Evolutionary conservation across 2,113 vertebrate species (phyloP), one percentile per base, ranked within the genome.

Genomic region (Glaucidium brasilianum): DNA sequence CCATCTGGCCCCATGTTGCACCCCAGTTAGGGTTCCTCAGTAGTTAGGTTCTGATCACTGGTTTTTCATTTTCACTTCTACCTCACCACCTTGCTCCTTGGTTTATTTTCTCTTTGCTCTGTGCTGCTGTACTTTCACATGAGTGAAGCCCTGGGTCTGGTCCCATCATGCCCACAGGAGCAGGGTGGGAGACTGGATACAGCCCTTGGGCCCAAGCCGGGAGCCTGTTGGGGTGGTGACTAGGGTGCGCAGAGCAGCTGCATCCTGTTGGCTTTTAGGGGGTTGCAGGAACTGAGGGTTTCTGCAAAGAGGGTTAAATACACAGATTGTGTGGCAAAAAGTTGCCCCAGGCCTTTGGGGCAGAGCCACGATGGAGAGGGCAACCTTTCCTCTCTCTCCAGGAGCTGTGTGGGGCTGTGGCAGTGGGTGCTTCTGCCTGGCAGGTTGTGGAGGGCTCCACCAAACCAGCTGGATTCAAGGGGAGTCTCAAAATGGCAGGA

Each of bases 191-290:
- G 47, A 16, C 26, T 20, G 62, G 14, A 5, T 15, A 2, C 0
- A 5, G 29, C 35, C 63, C 23, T 15, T 7, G 45, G 23, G 22
- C 11, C 27, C 2, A 2, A 8, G 8, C 11, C 3, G 8, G 6
- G 8, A 20, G 5, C 10, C 15, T 10, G 13, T 27, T 2, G 10
- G 26, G 30, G 27, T 10, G 32, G 11, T 7, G 58, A 11, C 35
- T 4, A 5, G 62, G 39, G 13, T 18, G 3, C 27, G 5, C 3
- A 20, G 67, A 32, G 20, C 3, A 2, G 37, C 20, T 1, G 0
- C 0, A 3, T 34, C 10, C n/a, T 53, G 2, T 12, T 0, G 0
- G 66, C 9, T 68, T 49, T n/a, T 18, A 2, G 4, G 13, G 29
- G 5, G 4, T 2, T 58, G 8, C 23, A 18, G 39, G 37, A 72